A percentile compares a stretch with the other conserved stretches of the same genome.
These are phyloP conservation scores for Frankliniella fusca DNA, from an alignment of 2,888 invertebrate species.

Conservation along the genomic window DNA sequence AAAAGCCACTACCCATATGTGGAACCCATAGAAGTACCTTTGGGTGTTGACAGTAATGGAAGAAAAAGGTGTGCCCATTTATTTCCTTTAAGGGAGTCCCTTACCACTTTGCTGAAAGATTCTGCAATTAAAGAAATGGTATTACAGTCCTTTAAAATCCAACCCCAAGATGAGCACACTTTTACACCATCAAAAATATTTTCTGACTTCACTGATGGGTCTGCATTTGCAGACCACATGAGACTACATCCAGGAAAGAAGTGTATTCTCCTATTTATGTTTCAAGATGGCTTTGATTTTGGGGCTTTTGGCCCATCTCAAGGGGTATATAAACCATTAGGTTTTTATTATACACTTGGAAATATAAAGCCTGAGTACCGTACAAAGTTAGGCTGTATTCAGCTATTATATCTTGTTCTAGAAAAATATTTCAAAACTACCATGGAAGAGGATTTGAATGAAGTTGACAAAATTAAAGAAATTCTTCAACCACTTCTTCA, in stretches of 20 bases:
- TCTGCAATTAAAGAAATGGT: background rate
- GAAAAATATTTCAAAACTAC: background rate
- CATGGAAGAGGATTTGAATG: background rate
- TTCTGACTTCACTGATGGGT: background rate
- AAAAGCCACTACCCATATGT: background rate
- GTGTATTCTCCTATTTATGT: background rate
- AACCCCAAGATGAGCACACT: background rate
- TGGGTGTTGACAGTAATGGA: background rate
- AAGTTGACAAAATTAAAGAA: background rate
- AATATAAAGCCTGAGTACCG: background rate
- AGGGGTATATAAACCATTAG: background rate
- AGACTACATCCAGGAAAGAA: background rate
- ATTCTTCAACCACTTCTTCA: background rate
- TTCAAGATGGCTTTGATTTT: background rate
- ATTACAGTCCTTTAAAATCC: background rate
- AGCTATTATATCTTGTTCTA: background rate
- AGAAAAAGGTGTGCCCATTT: background rate
- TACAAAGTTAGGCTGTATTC: background rate
- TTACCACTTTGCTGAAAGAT: background rate
- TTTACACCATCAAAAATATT: background rate
- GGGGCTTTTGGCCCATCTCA: background rate
- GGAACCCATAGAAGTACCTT: background rate
- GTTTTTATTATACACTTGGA: background rate
- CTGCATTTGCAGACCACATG: background rate
- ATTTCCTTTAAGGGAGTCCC: background rate